A percentile compares a stretch with the other conserved stretches of the same genome.
Conservation (phyloP, 1,140 invertebrate species). For the Drosophila biarmipes region DNA sequence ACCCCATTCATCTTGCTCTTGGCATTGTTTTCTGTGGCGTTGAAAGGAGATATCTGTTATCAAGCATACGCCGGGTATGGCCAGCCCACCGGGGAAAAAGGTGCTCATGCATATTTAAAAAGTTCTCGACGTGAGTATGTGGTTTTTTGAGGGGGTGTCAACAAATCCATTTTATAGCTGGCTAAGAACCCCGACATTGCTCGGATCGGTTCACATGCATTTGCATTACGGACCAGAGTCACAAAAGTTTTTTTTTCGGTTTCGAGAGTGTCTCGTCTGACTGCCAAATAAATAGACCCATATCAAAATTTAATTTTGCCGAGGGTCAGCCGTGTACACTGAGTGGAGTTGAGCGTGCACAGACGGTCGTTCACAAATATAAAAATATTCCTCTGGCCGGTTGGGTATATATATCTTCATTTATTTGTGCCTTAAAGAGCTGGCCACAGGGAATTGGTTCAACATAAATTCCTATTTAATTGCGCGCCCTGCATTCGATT, state of each 20-base stretch:
- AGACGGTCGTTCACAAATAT: background rate
- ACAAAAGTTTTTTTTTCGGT: slow-evolving; percentile 35
- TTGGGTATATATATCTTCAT: slow-evolving; percentile 14
- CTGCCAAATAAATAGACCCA: slow-evolving; percentile 65
- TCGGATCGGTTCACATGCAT: slow-evolving; percentile 30
- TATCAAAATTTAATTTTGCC: slow-evolving; percentile 72
- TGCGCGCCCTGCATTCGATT: slow-evolving; percentile 16
- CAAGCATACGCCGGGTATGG: slow-evolving; percentile 63
- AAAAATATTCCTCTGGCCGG: slow-evolving; percentile 11
- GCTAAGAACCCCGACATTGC: slow-evolving; percentile 31
- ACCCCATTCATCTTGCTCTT: slow-evolving; percentile 15
- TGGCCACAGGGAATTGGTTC: slow-evolving; percentile 12
- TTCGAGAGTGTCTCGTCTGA: slow-evolving; percentile 52
- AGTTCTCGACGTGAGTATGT: slow-evolving; percentile 26
- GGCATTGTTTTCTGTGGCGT: slow-evolving; percentile 48
- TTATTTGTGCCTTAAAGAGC: slow-evolving; percentile 16
- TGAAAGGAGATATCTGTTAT: slow-evolving; percentile 70
- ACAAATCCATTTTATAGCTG: slow-evolving; percentile 68
- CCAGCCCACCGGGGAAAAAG: slow-evolving; percentile 39
- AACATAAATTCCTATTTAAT: slow-evolving; percentile 42
- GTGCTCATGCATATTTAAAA: slow-evolving; percentile 80
- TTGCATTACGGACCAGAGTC: slow-evolving; percentile 49
- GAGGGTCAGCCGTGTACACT: slow-evolving; percentile 42
- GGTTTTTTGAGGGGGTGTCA: slow-evolving; percentile 31
- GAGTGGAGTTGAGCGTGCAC: slow-evolving; percentile 17